Evolutionary conservation across 1,140 invertebrate species (phyloP).

Genomic region (Eurosta solidaginis): DNA sequence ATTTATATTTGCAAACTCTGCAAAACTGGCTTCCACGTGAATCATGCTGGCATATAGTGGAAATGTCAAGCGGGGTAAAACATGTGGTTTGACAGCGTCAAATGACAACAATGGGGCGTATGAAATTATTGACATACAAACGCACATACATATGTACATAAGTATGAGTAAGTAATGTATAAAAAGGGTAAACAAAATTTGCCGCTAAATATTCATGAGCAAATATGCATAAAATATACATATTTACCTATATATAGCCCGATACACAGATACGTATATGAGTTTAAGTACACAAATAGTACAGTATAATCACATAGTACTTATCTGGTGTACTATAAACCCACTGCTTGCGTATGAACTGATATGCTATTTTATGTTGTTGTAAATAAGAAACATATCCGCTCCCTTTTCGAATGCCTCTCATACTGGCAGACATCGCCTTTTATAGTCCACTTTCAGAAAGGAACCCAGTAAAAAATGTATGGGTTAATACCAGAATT

Average conservation of each 20-base stretch:
- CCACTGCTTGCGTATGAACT: not conserved
- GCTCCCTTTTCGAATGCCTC: not conserved
- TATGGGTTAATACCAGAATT: too few relatives aligned
- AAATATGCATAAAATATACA: not conserved
- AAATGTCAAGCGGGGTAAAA: not conserved
- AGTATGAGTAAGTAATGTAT: not conserved
- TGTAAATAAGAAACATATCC: not conserved
- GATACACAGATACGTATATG: not conserved
- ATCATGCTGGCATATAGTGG: not conserved
- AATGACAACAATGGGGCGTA: constrained; percentile 2
- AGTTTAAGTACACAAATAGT: not conserved
- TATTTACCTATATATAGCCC: not conserved
- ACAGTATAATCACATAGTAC: not conserved
- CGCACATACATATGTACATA: not conserved
- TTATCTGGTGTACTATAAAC: not conserved
- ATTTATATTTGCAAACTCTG: not conserved
- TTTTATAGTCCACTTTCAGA: too few relatives aligned
- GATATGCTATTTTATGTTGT: not conserved
- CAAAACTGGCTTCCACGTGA: not conserved
- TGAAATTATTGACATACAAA: not conserved
- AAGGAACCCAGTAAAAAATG: too few relatives aligned
- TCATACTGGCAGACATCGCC: not conserved
- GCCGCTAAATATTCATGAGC: not conserved
- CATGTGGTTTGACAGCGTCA: not conserved
- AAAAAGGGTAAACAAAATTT: too few relatives aligned